Evolutionary conservation across 2,113 vertebrate species (phyloP).

Genomic region (Pseudopodoces humilis): DNA sequence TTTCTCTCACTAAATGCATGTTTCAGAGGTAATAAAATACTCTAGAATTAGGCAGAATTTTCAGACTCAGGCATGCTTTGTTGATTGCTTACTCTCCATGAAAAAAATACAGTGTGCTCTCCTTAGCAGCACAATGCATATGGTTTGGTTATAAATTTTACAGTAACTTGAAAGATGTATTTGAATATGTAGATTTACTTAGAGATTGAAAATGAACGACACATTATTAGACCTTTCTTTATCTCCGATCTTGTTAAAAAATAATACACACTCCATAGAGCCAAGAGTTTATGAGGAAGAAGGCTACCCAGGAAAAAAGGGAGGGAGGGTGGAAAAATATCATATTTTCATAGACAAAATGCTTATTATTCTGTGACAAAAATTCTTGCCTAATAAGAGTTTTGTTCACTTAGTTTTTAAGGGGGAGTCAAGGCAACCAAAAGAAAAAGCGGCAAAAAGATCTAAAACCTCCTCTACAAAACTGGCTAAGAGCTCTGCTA

Average conservation of each 20-base stretch:
- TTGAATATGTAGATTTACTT: not conserved
- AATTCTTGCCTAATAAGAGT: not conserved
- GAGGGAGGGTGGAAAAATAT: not conserved
- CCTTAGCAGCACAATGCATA: not conserved
- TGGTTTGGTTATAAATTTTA: not conserved
- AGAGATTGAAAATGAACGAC: not conserved
- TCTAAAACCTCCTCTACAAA: not conserved
- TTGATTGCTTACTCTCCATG: not conserved
- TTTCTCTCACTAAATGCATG: not conserved
- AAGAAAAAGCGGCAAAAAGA: not conserved
- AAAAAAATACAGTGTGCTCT: not conserved
- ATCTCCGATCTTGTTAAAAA: not conserved
- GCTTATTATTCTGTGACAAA: not conserved
- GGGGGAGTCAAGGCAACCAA: not conserved
- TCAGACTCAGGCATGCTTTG: not conserved
- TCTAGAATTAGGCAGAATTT: not conserved
- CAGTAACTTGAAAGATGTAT: not conserved
- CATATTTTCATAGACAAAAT: not conserved
- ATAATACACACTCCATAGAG: not conserved
- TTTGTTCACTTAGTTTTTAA: not conserved
- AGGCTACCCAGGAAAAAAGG: not conserved
- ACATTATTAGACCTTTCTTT: not conserved
- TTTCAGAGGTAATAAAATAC: not conserved
- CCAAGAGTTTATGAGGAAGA: not conserved
- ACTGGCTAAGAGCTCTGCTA: not conserved